A percentile compares a stretch with the other conserved stretches of the same genome.
phyloP scores from a whole-genome alignment of 2,888 invertebrate species.

The Cheiracanthium punctorium region DNA sequence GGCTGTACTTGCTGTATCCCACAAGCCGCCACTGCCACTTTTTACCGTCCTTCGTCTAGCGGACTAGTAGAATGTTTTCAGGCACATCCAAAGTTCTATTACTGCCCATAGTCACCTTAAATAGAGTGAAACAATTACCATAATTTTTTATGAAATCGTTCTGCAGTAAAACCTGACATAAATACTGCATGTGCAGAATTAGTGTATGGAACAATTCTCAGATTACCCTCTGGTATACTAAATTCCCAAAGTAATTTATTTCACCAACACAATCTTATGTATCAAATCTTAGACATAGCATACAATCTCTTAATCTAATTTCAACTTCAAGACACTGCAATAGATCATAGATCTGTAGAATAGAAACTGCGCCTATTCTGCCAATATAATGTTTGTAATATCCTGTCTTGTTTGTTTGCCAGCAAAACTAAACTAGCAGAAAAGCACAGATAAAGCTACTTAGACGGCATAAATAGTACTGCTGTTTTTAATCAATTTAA shows the following conservation, averaged over 20 bases:
- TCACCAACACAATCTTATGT: neutral
- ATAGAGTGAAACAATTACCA: constrained; percentile 8
- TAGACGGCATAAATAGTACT: too few relatives aligned
- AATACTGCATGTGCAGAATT: neutral
- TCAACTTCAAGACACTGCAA: too few relatives aligned
- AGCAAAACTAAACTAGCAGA: too few relatives aligned
- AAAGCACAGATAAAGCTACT: too few relatives aligned
- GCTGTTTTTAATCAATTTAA: too few relatives aligned
- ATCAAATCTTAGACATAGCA: too few relatives aligned
- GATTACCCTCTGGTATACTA: constrained; percentile 13
- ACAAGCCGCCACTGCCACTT: neutral
- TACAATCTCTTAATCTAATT: too few relatives aligned
- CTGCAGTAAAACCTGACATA: constrained; percentile 24
- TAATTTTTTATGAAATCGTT: constrained; percentile 1
- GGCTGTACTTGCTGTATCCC: too few relatives aligned
- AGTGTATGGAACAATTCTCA: constrained; percentile 20
- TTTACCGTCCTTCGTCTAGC: constrained; percentile 1
- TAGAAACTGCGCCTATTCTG: too few relatives aligned
- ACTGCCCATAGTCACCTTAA: neutral
- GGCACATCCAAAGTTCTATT: neutral
- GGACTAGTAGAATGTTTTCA: neutral
- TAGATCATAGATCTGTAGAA: too few relatives aligned
- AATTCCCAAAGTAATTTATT: neutral
- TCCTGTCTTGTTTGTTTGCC: too few relatives aligned
- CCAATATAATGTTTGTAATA: too few relatives aligned